A percentile compares a stretch with the other conserved stretches of the same genome.
Conservation (phyloP, 2,888 invertebrate species). For the Plebejus argus region DNA sequence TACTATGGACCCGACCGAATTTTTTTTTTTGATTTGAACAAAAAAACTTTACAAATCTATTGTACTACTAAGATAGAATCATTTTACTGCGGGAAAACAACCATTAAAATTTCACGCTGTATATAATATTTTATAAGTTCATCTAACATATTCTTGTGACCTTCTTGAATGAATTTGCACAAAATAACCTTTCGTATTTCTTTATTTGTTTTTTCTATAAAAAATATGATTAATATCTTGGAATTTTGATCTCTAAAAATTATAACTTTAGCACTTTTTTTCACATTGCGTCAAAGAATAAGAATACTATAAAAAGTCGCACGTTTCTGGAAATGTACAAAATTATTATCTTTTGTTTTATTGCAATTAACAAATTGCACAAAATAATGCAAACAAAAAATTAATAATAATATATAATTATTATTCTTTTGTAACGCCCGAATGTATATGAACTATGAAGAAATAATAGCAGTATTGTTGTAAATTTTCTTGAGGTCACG, state of each 20-base stretch:
- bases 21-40: no score
- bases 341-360: background rate
- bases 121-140: no score
- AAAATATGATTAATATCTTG: background rate
- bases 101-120: no score
- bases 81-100: no score
- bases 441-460: conserved; percentile 6
- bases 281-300: background rate
- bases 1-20: no score
- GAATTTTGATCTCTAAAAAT: background rate
- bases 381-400: background rate
- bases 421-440: background rate
- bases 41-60: no score
- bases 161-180: background rate
- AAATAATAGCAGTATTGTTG: background rate
- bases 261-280: background rate
- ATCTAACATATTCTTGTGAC: no score
- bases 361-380: background rate
- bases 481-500: background rate
- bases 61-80: no score
- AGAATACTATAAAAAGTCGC: background rate
- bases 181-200: background rate
- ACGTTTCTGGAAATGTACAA: background rate
- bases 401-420: background rate
- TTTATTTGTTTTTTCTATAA: background rate